These are phyloP conservation scores for Rousettus madagascariensis DNA, from an alignment of 2,797 vertebrate species.

Conservation along the genomic window DNA sequence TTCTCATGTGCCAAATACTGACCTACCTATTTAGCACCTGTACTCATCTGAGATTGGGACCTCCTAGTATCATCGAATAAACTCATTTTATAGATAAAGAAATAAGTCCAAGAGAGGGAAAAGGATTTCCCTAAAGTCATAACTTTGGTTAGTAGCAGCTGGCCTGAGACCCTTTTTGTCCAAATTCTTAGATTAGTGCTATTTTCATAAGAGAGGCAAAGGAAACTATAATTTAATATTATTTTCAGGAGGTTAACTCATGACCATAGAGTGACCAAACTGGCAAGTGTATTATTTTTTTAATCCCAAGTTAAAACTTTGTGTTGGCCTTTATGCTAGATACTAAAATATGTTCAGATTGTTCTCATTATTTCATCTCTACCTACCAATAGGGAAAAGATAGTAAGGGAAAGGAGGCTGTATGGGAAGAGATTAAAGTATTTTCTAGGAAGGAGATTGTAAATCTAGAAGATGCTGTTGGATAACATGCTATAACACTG, in stretches of 20 bases:
- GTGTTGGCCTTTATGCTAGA: background rate
- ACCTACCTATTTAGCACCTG: background rate
- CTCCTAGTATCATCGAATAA: background rate
- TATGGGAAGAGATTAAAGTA: background rate
- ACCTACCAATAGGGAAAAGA: background rate
- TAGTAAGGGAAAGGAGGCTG: background rate
- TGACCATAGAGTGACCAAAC: background rate
- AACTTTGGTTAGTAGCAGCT: background rate
- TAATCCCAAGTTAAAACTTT: background rate
- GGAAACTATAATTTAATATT: background rate
- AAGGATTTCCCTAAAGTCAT: background rate
- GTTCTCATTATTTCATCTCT: background rate
- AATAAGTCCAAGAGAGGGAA: background rate
- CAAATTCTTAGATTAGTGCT: background rate
- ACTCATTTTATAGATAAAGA: background rate
- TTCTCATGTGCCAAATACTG: background rate
- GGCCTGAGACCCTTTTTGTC: background rate
- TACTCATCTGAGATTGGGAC: background rate
- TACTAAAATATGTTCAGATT: background rate
- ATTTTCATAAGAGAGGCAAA: background rate
- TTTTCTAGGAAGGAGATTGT: constrained; percentile 16
- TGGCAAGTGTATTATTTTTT: background rate
- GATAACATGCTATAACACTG: background rate
- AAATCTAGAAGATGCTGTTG: background rate
- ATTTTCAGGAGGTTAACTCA: constrained; percentile 29